phyloP scores from a whole-genome alignment of 2,888 invertebrate genomes.

The Beris morrisii region DNA sequence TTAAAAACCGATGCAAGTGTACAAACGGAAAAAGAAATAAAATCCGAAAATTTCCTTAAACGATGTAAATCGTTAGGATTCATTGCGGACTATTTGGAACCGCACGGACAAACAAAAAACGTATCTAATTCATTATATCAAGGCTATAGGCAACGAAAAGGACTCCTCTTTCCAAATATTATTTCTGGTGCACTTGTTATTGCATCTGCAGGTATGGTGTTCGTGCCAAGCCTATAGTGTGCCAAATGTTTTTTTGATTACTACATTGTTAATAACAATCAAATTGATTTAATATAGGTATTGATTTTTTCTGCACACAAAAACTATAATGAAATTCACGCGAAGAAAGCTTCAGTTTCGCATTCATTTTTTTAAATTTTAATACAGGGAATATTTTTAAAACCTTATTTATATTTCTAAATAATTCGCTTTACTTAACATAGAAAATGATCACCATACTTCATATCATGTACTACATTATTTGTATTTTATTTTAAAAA shows the following conservation, averaged over 20 bases:
- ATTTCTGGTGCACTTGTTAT: conserved; percentile 38
- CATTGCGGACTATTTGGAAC: background rate
- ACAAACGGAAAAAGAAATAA: conserved; percentile 1
- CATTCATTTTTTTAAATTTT: no score
- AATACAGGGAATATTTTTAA: no score
- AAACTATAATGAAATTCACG: no score
- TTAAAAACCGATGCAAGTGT: conserved; percentile 1
- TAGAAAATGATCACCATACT: no score
- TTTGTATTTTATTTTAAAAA: no score
- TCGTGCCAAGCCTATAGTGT: background rate
- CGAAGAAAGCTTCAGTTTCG: no score
- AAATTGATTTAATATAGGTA: no score
- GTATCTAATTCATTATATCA: background rate
- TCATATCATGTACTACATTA: no score
- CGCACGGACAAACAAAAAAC: background rate
- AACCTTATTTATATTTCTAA: no score
- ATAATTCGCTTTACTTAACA: no score
- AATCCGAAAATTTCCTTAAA: background rate
- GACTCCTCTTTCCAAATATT: conserved; percentile 40
- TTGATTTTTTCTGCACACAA: no score
- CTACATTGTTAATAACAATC: conserved; percentile 21
- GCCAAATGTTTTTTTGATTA: conserved; percentile 10
- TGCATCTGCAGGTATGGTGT: conserved; percentile 38
- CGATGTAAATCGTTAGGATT: background rate
- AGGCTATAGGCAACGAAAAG: conserved; percentile 1